Conservation (phyloP, 2,113 vertebrate genomes). For the Calonectris borealis region DNA sequence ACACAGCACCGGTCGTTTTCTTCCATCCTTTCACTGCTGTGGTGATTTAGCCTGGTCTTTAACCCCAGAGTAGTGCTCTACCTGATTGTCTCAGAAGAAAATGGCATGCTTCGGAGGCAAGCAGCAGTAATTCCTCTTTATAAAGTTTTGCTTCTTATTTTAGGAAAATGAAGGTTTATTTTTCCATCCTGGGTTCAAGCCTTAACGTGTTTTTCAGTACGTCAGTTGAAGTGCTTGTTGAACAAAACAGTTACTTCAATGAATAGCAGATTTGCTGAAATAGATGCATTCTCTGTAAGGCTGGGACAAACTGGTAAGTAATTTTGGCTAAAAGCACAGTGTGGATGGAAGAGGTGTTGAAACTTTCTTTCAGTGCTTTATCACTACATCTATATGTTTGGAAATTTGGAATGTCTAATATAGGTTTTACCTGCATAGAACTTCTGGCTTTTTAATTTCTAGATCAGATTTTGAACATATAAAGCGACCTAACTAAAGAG, state of each 20-base stretch:
- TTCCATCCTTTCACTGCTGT: background rate
- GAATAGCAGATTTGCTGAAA: background rate
- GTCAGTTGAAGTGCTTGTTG: background rate
- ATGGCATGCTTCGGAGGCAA: background rate
- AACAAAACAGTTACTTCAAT: background rate
- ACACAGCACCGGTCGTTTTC: accelerated
- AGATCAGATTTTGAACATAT: background rate
- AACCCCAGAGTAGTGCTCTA: background rate
- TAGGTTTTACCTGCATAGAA: background rate
- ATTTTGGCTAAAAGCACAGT: background rate
- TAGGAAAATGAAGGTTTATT: background rate
- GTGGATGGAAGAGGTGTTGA: background rate
- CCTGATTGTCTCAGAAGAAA: background rate
- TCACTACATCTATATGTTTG: background rate
- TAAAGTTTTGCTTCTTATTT: background rate
- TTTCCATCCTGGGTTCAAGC: background rate
- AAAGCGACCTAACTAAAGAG: background rate
- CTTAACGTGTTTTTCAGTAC: background rate
- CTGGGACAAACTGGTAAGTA: background rate
- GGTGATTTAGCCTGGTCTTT: background rate
- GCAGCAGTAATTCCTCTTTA: background rate
- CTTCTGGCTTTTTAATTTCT: background rate
- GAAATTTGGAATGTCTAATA: background rate
- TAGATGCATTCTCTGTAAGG: background rate
- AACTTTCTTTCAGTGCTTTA: background rate